Percentiles rank a stretch among this genome's conserved stretches.
These are phyloP conservation scores for Pachyuromys duprasi DNA, from an alignment of 2,797 vertebrate species.

Conservation along the genomic window DNA sequence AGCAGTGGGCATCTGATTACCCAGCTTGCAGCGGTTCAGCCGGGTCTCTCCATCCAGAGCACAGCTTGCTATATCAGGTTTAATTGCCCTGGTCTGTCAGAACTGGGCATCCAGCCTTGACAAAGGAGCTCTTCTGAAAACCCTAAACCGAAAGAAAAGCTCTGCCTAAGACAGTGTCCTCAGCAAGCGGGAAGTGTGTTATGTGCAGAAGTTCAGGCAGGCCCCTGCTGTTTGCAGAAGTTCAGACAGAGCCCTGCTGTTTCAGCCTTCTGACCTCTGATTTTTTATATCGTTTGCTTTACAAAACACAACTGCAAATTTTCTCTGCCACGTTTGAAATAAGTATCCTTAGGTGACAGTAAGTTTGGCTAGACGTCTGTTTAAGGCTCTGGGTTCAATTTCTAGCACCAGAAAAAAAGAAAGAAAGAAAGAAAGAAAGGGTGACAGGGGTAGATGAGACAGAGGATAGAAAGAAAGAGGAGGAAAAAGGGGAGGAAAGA, in stretches of 20 bases:
- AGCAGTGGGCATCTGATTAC: neutral
- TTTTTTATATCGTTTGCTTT: constrained; percentile 29
- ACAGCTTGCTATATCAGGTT: neutral
- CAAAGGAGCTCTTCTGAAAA: neutral
- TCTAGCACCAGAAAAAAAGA: neutral
- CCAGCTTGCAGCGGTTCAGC: neutral
- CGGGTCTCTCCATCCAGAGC: neutral
- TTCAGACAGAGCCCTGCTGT: neutral
- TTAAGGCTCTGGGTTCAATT: neutral
- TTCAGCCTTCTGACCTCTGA: neutral
- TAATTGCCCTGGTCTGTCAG: constrained; percentile 62
- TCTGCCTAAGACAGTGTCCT: neutral
- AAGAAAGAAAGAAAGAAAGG: too few species aligned
- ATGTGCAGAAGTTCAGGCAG: neutral
- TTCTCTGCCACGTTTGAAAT: neutral
- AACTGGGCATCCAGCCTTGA: constrained; percentile 4
- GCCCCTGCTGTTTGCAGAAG: neutral
- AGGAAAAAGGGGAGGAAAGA: neutral
- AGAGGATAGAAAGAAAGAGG: too few species aligned
- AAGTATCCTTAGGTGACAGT: neutral
- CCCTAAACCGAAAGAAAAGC: constrained; percentile 13
- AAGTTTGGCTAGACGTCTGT: neutral
- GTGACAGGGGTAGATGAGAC: too few species aligned
- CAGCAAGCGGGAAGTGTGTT: neutral
- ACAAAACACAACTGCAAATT: constrained; percentile 37